Conservation (phyloP, 2,797 vertebrate species). For the Margarornis squamiger region DNA sequence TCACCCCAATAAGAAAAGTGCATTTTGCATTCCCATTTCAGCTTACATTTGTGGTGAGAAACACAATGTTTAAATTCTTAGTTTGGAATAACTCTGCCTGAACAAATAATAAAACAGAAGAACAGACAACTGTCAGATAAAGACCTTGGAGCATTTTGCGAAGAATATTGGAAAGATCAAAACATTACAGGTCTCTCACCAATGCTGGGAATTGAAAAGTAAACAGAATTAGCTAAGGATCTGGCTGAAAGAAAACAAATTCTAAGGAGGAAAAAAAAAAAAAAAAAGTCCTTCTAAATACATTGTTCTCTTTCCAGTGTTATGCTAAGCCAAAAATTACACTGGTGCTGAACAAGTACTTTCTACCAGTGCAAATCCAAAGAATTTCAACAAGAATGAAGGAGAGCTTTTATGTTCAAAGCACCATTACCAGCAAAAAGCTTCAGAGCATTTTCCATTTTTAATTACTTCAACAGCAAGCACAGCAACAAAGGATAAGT, state of each 20-base stretch:
- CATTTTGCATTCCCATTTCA: background rate
- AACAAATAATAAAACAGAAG: conserved; percentile 24
- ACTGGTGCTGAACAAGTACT: background rate
- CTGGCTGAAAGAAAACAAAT: background rate
- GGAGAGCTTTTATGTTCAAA: background rate
- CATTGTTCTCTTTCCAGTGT: background rate
- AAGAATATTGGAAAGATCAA: conserved; percentile 8
- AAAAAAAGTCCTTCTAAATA: background rate
- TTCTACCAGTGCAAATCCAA: background rate
- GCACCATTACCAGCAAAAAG: background rate
- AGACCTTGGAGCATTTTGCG: background rate
- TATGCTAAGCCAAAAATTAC: background rate
- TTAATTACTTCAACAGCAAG: background rate
- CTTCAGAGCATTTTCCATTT: background rate
- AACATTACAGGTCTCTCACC: conserved; percentile 14
- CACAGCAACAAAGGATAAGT: background rate
- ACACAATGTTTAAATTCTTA: background rate
- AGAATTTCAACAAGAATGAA: background rate
- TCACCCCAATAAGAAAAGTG: background rate
- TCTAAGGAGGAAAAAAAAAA: background rate
- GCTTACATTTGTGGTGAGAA: background rate
- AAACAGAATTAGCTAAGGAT: conserved; percentile 12
- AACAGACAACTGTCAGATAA: background rate
- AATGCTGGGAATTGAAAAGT: background rate
- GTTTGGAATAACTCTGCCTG: background rate